These are phyloP conservation scores for Menidia menidia DNA, from an alignment of 2,797 vertebrate genomes.

Conservation along the genomic window DNA sequence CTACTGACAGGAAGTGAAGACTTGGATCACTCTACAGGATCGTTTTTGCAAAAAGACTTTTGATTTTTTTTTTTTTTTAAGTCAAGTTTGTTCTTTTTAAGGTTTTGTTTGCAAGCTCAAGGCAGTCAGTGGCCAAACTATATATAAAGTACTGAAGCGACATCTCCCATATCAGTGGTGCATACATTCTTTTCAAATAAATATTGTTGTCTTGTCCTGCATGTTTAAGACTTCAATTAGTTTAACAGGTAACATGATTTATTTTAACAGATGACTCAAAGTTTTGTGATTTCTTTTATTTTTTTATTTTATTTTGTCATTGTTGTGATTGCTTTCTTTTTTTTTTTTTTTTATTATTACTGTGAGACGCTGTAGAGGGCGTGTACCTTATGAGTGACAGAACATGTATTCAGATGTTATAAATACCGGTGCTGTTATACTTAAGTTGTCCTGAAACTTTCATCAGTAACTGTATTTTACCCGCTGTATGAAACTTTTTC, in stretches of 20 bases:
- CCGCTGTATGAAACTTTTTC: constrained; percentile 29
- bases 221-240: constrained; percentile 62
- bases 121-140: constrained; percentile 30
- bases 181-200: constrained; percentile 17
- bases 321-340: not conserved
- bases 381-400: constrained; percentile 4
- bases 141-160: constrained; percentile 23
- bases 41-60: constrained; percentile 54
- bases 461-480: constrained; percentile 47
- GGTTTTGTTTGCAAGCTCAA: constrained; percentile 51
- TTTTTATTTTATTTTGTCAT: constrained; percentile 34
- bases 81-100: constrained; percentile 29
- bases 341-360: constrained; percentile 16
- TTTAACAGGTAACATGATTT: constrained; percentile 45
- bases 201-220: constrained; percentile 50
- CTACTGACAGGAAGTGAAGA: constrained; percentile 91
- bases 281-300: constrained; percentile 23
- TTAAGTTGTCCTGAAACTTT: constrained; percentile 27
- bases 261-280: constrained; percentile 20
- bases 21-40: constrained; percentile 39
- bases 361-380: constrained; percentile 22
- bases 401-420: not conserved
- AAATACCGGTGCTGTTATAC: constrained; percentile 46
- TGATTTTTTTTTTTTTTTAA: constrained; percentile 58
- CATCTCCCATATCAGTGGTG: constrained; percentile 1